Percentiles rank a stretch among this genome's conserved stretches.
Evolutionary conservation across 2,113 vertebrate genomes (phyloP).

Genomic region (Thunnus maccoyii): DNA sequence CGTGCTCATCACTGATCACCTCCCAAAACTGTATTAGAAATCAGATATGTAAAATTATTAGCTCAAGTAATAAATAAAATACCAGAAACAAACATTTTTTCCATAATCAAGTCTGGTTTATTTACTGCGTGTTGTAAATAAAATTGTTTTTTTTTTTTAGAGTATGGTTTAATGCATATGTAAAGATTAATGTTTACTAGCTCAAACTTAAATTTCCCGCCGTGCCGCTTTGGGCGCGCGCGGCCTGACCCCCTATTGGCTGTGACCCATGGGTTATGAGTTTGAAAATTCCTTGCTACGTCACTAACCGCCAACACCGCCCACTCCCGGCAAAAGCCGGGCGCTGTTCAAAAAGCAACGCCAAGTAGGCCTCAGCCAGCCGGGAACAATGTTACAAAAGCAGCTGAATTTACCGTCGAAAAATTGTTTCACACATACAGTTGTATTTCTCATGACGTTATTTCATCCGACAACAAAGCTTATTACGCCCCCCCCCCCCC

Average conservation of each 20-base stretch:
- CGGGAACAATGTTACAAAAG: too few relatives aligned
- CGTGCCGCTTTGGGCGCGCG: conserved; percentile 48
- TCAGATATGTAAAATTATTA: not conserved
- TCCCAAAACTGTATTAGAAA: conserved; percentile 84
- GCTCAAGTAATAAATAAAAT: too few relatives aligned
- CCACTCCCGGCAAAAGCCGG: conserved; percentile 42
- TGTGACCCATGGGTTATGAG: conserved; percentile 36
- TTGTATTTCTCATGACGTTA: too few relatives aligned
- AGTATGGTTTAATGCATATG: too few relatives aligned
- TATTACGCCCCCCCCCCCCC: too few relatives aligned
- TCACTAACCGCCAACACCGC: conserved; percentile 69
- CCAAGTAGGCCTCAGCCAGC: conserved; percentile 27
- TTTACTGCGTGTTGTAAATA: too few relatives aligned
- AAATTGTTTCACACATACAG: too few relatives aligned
- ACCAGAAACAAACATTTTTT: too few relatives aligned
- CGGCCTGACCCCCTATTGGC: conserved; percentile 65
- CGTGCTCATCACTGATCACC: conserved; percentile 87
- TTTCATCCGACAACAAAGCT: too few relatives aligned
- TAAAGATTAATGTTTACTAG: not conserved
- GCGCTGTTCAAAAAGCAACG: not conserved
- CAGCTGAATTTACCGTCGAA: too few relatives aligned
- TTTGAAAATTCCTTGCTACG: conserved; percentile 69
- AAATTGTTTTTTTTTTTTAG: too few relatives aligned
- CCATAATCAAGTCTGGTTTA: too few relatives aligned
- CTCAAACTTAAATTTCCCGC: conserved; percentile 2